Evolutionary conservation across 2,888 invertebrate genomes (phyloP).

Genomic region (Neelides folsomi): DNA sequence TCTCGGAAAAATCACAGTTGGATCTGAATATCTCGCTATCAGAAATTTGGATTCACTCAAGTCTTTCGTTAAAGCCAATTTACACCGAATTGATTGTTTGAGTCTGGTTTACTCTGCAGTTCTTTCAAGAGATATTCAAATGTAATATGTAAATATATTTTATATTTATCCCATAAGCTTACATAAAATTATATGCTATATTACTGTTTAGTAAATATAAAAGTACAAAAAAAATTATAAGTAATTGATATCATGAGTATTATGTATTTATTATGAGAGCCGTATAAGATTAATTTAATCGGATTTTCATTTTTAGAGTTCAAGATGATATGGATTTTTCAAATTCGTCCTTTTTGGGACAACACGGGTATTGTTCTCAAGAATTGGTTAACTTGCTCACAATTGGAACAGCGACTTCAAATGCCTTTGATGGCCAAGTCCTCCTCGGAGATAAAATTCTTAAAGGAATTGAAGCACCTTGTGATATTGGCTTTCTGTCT

Average conservation of each 20-base stretch:
- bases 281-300: neutral
- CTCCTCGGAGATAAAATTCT: constrained; percentile 38
- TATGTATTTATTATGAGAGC: no score
- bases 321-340: constrained; percentile 41
- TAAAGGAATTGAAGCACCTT: constrained; percentile 37
- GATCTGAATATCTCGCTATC: constrained; percentile 11
- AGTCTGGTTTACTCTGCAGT: constrained; percentile 40
- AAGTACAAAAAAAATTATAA: no score
- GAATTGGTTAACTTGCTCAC: constrained; percentile 43
- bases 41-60: constrained; percentile 6
- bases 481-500: constrained; percentile 42
- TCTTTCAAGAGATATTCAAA: constrained; percentile 38
- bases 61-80: constrained; percentile 10
- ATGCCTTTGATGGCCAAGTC: constrained; percentile 42
- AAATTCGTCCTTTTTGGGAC: constrained; percentile 39
- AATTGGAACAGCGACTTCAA: constrained; percentile 42
- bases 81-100: constrained; percentile 24
- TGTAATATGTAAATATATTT: constrained; percentile 34
- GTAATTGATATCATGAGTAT: no score
- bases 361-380: constrained; percentile 42
- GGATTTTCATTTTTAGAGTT: constrained; percentile 34
- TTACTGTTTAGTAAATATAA: no score
- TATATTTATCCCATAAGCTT: neutral
- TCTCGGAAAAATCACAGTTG: neutral
- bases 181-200: neutral